Evolutionary conservation across 2,888 invertebrate genomes (phyloP).

Genomic region (Drosophila yooni): DNA sequence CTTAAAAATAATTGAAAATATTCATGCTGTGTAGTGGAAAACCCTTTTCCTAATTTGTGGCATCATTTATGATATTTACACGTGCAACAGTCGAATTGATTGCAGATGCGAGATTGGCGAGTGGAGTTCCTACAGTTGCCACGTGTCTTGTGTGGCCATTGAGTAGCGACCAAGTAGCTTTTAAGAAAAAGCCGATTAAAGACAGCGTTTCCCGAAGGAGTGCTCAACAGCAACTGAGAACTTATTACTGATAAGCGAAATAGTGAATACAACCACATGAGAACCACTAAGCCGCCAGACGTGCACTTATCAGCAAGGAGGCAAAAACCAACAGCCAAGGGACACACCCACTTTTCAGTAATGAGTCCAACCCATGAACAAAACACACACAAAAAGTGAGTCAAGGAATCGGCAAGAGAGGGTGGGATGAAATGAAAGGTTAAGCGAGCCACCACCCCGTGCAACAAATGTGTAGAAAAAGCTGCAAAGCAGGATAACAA

Average conservation of each 20-base stretch:
- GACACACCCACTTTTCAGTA: constrained; percentile 37
- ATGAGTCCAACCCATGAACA: constrained; percentile 34
- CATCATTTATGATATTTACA: constrained; percentile 25
- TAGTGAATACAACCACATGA: constrained; percentile 26
- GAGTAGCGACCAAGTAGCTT: constrained; percentile 38
- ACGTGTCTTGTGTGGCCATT: constrained; percentile 29
- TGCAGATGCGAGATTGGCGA: constrained; percentile 4
- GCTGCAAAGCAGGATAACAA: constrained; percentile 46
- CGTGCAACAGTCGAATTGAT: constrained; percentile 26
- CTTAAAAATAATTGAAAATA: constrained; percentile 29
- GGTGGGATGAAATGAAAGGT: constrained; percentile 24
- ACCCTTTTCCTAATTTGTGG: constrained; percentile 23
- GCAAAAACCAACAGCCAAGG: constrained; percentile 46
- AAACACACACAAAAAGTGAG: constrained; percentile 14
- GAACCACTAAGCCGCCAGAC: constrained; percentile 55
- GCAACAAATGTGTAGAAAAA: constrained; percentile 48
- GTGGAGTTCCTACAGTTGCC: constrained; percentile 6
- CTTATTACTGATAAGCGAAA: constrained; percentile 52
- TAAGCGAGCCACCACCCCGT: constrained; percentile 37
- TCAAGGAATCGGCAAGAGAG: neutral
- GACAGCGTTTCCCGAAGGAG: constrained; percentile 4
- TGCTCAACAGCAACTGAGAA: constrained; percentile 16
- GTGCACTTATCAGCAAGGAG: constrained; percentile 68
- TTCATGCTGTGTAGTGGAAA: constrained; percentile 23
- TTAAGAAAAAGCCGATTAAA: constrained; percentile 37